Evolutionary conservation across 2,113 vertebrate genomes (phyloP).

Genomic region (Pterophyllum scalare): DNA sequence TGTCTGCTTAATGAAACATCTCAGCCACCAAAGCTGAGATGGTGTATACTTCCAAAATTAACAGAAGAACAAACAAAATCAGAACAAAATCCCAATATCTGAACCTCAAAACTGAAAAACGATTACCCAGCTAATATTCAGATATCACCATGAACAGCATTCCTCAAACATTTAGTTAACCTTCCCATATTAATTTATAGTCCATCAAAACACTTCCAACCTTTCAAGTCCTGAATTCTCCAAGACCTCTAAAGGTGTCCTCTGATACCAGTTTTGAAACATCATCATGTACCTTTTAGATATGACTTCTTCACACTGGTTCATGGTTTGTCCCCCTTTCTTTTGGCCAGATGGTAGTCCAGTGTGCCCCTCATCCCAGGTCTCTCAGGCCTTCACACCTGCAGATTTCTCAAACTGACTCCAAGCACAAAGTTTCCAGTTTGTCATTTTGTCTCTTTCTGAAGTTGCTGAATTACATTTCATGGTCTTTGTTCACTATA

Average conservation of each 20-base stretch:
- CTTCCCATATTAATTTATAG: neutral
- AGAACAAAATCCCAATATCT: neutral
- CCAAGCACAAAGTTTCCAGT: neutral
- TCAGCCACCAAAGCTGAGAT: neutral
- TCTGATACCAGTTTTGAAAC: neutral
- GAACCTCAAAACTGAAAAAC: neutral
- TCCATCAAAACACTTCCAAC: neutral
- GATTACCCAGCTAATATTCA: neutral
- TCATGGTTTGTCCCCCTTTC: neutral
- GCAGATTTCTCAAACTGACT: neutral
- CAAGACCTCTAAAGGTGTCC: neutral
- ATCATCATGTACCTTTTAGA: neutral
- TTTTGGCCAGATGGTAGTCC: neutral
- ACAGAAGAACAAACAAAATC: neutral
- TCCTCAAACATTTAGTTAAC: neutral
- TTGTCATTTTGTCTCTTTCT: neutral
- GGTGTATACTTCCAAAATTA: neutral
- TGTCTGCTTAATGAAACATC: neutral
- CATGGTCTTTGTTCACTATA: accelerated
- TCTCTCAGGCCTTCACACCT: neutral
- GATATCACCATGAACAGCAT: neutral
- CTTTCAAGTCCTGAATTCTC: neutral
- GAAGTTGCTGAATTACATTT: neutral
- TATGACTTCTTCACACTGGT: too few species aligned
- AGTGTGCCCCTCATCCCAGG: too few species aligned